Conservation (phyloP, 2,888 invertebrate genomes). For the Laothoe populi region DNA sequence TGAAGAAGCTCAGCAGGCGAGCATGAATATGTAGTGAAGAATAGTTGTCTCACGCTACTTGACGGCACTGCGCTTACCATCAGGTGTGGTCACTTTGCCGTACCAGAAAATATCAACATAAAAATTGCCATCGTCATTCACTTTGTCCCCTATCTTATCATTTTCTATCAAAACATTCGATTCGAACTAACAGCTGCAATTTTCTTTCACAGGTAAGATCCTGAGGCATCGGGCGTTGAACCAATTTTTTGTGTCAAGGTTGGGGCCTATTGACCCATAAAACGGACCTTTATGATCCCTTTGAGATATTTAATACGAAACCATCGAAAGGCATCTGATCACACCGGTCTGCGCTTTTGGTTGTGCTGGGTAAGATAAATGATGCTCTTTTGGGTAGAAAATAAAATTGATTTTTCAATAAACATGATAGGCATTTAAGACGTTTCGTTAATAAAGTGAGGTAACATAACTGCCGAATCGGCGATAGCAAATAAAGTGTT, state of each 20-base stretch:
- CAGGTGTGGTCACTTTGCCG: too few species aligned
- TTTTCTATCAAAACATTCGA: not conserved
- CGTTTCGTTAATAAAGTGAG: not conserved
- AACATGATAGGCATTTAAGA: not conserved
- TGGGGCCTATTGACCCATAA: conserved; percentile 23
- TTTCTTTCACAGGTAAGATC: conserved; percentile 27
- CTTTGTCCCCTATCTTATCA: not conserved
- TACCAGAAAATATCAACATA: not conserved
- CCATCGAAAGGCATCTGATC: conserved; percentile 1
- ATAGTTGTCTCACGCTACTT: too few species aligned
- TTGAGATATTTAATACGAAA: conserved; percentile 15
- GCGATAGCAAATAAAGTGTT: conserved; percentile 2
- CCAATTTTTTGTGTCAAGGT: conserved; percentile 20
- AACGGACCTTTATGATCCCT: conserved; percentile 22
- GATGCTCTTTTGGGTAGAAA: not conserved
- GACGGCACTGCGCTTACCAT: too few species aligned
- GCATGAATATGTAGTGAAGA: too few species aligned
- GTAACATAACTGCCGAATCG: not conserved
- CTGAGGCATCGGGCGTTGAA: conserved; percentile 16
- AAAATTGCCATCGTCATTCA: not conserved
- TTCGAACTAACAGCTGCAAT: not conserved
- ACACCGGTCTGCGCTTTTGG: not conserved
- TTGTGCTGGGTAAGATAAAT: not conserved
- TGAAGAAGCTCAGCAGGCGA: too few species aligned
- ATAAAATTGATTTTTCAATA: not conserved